Evolutionary conservation across 1,140 invertebrate species (phyloP).

Genomic region (Trichoplusia ni): DNA sequence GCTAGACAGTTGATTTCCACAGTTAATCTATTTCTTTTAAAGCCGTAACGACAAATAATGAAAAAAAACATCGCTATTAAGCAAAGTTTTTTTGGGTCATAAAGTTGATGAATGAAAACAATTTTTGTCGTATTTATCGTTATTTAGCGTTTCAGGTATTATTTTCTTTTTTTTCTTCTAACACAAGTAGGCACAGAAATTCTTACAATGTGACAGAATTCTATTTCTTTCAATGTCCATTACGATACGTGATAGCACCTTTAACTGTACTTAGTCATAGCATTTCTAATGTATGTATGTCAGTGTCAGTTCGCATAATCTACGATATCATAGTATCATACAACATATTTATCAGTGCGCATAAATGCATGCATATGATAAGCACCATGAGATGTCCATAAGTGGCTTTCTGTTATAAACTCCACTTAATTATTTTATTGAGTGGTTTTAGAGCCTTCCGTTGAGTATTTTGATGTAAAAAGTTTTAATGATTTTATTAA

Average conservation of each 20-base stretch:
- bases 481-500: too few relatives aligned
- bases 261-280: neutral
- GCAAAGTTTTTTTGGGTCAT: too few relatives aligned
- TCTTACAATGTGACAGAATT: neutral
- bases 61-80: too few relatives aligned
- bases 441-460: neutral
- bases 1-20: too few relatives aligned
- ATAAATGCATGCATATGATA: constrained; percentile 6
- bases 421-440: neutral
- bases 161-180: too few relatives aligned
- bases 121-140: too few relatives aligned
- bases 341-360: neutral
- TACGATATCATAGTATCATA: too few relatives aligned
- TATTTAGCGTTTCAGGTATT: too few relatives aligned
- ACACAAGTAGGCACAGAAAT: neutral
- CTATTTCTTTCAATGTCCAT: neutral
- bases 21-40: too few relatives aligned
- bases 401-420: constrained; percentile 13
- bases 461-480: too few relatives aligned
- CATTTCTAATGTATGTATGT: neutral
- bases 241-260: neutral
- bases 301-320: neutral
- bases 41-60: too few relatives aligned
- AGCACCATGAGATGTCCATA: neutral
- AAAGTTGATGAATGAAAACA: too few relatives aligned